Evolutionary conservation across 2,113 vertebrate genomes (phyloP).

Genomic region (Sphyrna mokarran): DNA sequence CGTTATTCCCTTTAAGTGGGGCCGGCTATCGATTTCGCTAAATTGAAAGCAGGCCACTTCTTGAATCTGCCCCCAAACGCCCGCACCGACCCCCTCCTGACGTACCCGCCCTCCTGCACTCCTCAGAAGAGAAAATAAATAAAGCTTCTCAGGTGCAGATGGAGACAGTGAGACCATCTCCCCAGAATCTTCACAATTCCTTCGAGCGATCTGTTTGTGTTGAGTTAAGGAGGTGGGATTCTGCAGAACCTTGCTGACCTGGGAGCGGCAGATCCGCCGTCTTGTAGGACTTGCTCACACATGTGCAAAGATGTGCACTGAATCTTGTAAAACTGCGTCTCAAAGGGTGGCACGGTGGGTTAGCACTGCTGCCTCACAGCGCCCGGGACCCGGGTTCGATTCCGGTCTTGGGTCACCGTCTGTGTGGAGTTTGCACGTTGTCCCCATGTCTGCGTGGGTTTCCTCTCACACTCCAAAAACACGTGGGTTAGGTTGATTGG

Average conservation of each 20-base stretch:
- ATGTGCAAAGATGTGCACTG: neutral
- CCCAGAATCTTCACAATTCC: neutral
- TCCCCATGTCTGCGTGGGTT: no score
- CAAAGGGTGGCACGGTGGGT: neutral
- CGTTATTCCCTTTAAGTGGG: neutral
- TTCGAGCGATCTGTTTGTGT: neutral
- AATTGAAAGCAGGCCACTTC: neutral
- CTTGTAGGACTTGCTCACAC: neutral
- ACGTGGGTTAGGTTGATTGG: no score
- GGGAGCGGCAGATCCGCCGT: neutral
- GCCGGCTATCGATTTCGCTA: neutral
- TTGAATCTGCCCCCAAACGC: no score
- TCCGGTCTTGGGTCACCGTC: no score
- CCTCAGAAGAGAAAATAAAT: neutral
- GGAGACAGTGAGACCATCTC: neutral
- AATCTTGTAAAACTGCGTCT: neutral
- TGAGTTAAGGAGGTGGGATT: neutral
- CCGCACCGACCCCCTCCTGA: no score
- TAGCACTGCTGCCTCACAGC: no score
- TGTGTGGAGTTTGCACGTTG: no score
- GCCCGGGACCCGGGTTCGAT: no score
- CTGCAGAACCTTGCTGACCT: neutral
- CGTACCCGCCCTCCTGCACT: neutral
- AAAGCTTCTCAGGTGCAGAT: neutral
- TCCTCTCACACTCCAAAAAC: no score